A percentile compares a stretch with the other conserved stretches of the same genome.
phyloP scores from a whole-genome alignment of 2,888 invertebrate genomes.

The Ochropleura leucogaster region DNA sequence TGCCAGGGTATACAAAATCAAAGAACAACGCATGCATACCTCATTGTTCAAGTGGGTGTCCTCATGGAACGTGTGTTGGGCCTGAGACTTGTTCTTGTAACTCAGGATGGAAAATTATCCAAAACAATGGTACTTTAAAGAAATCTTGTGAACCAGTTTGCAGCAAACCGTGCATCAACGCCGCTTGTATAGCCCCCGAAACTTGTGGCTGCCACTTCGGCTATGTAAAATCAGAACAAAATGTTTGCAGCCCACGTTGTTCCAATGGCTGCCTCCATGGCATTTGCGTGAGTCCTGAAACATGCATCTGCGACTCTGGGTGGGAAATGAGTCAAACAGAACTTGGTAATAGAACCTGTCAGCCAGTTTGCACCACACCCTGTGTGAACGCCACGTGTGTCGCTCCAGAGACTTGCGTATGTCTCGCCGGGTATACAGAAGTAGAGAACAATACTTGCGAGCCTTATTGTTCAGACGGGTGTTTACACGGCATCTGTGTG shows the following conservation, averaged over 20 bases:
- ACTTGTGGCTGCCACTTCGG: conserved; percentile 37
- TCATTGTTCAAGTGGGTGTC: conserved; percentile 58
- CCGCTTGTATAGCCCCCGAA: conserved; percentile 32
- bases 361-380: conserved; percentile 26
- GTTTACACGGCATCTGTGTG: conserved; percentile 28
- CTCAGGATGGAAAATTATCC: conserved; percentile 7
- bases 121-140: neutral
- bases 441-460: conserved; percentile 3
- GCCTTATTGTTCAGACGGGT: conserved; percentile 27
- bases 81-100: conserved; percentile 48
- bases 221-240: neutral
- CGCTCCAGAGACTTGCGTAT: conserved; percentile 48
- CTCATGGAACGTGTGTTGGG: conserved; percentile 47
- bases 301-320: conserved; percentile 25
- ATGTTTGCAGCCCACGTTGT: conserved; percentile 37
- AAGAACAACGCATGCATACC: conserved; percentile 44
- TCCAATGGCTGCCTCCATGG: conserved; percentile 26
- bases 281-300: conserved; percentile 26
- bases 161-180: conserved; percentile 24
- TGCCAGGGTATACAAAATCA: conserved; percentile 13
- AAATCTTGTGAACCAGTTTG: conserved; percentile 42
- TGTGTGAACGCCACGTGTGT: conserved; percentile 32
- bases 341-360: conserved; percentile 1
- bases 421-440: conserved; percentile 22
- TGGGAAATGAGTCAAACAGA: conserved; percentile 9